phyloP scores from a whole-genome alignment of 2,888 invertebrate species.

The Amiota minor region DNA sequence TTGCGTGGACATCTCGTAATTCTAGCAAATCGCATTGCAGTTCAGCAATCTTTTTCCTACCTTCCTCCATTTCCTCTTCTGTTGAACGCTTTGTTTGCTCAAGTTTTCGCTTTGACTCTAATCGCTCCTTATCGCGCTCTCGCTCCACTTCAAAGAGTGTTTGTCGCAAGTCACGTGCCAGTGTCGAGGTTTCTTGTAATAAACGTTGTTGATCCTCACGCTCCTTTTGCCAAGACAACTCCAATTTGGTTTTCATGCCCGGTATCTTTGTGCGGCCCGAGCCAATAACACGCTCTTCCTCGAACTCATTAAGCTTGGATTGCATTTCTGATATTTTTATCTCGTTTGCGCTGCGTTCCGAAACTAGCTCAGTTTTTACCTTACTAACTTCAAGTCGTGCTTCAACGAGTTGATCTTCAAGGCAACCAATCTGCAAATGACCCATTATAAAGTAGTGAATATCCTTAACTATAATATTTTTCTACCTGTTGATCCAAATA shows the following conservation, averaged over 20 bases:
- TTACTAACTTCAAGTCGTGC: conserved; percentile 86
- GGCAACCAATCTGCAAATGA: conserved; percentile 77
- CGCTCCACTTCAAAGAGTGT: conserved; percentile 92
- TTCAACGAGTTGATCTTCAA: conserved; percentile 92
- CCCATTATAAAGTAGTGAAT: neutral
- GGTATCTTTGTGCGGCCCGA: conserved; percentile 89
- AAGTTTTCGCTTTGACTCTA: conserved; percentile 88
- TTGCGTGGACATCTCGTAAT: conserved; percentile 91
- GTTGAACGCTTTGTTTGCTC: conserved; percentile 88
- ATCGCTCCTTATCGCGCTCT: conserved; percentile 89
- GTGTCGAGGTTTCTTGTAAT: conserved; percentile 90
- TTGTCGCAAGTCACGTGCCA: conserved; percentile 89
- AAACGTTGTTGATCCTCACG: conserved; percentile 92
- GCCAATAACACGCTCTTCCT: conserved; percentile 88
- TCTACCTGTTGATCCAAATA: conserved; percentile 83
- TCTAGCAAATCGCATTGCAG: conserved; percentile 91
- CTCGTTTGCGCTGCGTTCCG: conserved; percentile 89
- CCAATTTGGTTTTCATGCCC: conserved; percentile 89
- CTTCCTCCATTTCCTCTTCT: conserved; percentile 92
- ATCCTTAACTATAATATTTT: neutral
- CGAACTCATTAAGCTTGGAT: conserved; percentile 82
- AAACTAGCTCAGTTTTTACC: conserved; percentile 90
- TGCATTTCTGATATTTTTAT: conserved; percentile 91
- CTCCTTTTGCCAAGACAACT: conserved; percentile 95
- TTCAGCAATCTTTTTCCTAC: conserved; percentile 86